Evolutionary conservation across 2,113 vertebrate genomes (phyloP), one percentile per base, ranked within the genome.

Genomic region (Callochromis pleurospilus): DNA sequence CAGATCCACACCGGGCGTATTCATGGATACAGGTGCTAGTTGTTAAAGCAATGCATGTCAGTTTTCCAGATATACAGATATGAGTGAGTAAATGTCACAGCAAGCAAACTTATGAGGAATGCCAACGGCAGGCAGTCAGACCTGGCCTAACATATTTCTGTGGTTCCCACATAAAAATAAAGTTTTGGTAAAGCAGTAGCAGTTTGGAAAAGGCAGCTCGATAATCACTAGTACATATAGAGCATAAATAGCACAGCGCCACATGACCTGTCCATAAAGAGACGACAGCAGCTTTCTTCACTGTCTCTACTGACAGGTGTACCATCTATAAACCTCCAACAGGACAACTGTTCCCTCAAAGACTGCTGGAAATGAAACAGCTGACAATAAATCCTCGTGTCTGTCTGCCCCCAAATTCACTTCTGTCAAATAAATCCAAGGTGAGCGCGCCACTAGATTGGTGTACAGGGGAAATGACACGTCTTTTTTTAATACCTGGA

Each of bases 361-460:
- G 85, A 87, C 91, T 86, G 60, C 79, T 89, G 49, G 55, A 93
- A 94, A 92, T 87, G 77, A 93, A 93, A 94, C 93, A 88, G 91
- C 92, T 94, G 93, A 90, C 91, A 82, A 53, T 94, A 93, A 94
- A 93, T 81, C 73, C 82, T 49, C 19, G 24, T 53, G 84, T 92
- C 82, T 77, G 87, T 91, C 88, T 87, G 65, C 82, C 77, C 88
- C 29, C 33, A 91, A 88, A 92, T 89, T 51, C 88, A 55, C 80
- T 79, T 62, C 82, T 92, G 93, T 94, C 94, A 94, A 90, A 93
- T 94, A 94, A 93, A 94, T 94, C 90, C 79, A 65, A 79, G 68
- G 65, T 55, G 19, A 58, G 2, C 1, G n/a, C 85, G 83, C 51
- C 89, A 86, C 62, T 68, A 79, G 89, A 90, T 91, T 84, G 17